Percentiles rank a stretch among this genome's conserved stretches.
phyloP scores from a whole-genome alignment of 2,888 invertebrate genomes.

The Cactoblastis cactorum region DNA sequence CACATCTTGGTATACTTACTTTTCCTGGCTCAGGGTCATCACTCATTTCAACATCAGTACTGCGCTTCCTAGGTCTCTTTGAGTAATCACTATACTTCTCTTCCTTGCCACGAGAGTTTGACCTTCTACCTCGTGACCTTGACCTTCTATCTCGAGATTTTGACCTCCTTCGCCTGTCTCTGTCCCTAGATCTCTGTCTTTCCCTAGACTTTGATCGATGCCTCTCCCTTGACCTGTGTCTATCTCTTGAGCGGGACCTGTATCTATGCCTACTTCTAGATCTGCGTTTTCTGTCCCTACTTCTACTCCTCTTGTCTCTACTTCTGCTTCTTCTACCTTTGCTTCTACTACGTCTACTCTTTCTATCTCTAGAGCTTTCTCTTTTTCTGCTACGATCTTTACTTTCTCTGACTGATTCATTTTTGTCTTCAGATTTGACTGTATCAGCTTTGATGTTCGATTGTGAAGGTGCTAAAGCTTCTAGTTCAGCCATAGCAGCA shows the following conservation, averaged over 20 bases:
- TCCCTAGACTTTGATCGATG: conserved; percentile 39
- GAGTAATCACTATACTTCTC: conserved; percentile 49
- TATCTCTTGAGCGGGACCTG: conserved; percentile 34
- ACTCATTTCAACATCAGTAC: conserved; percentile 78
- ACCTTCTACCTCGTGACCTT: conserved; percentile 34
- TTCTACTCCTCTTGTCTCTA: conserved; percentile 38
- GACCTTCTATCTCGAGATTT: conserved; percentile 27
- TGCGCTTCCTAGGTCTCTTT: conserved; percentile 53
- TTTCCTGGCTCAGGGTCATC: conserved; percentile 89
- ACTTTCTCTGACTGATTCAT: conserved; percentile 24
- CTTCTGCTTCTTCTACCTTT: conserved; percentile 34
- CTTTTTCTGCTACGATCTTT: conserved; percentile 42
- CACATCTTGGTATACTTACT: conserved; percentile 44
- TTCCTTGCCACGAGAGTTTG: conserved; percentile 42
- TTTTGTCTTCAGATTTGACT: conserved; percentile 37
- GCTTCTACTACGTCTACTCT: conserved; percentile 27
- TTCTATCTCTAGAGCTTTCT: conserved; percentile 43
- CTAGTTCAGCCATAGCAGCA: conserved; percentile 91
- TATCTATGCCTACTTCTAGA: conserved; percentile 37
- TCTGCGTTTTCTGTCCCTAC: conserved; percentile 33
- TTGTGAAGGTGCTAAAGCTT: conserved; percentile 88
- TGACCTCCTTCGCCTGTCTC: conserved; percentile 33
- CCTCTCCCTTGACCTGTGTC: conserved; percentile 39
- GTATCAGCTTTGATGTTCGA: conserved; percentile 32
- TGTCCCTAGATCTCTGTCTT: conserved; percentile 37